Evolutionary conservation across 2,888 invertebrate species (phyloP).

Genomic region (Tubulanus polymorphus): DNA sequence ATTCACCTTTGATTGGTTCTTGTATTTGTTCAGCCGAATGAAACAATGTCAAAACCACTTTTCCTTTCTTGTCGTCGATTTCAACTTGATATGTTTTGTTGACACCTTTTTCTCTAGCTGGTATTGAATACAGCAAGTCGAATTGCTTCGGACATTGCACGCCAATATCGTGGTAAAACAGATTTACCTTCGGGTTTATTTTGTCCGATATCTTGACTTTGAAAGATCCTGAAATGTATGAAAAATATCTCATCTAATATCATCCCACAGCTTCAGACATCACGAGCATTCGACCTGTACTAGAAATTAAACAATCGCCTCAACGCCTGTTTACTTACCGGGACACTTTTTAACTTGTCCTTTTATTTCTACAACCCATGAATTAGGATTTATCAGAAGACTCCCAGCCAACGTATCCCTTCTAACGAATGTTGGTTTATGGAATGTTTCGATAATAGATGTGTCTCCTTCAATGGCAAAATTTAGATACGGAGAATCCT

Average conservation of each 20-base stretch:
- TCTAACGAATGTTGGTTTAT: neutral
- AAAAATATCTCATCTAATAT: neutral
- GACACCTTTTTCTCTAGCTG: neutral
- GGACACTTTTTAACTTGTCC: neutral
- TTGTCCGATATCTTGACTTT: neutral
- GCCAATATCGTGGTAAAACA: neutral
- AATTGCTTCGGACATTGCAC: neutral
- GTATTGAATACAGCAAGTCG: neutral
- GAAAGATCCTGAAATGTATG: neutral
- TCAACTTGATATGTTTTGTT: neutral
- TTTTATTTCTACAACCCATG: neutral
- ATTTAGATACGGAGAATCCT: neutral
- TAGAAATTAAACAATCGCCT: too few relatives aligned
- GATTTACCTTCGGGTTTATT: neutral
- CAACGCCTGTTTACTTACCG: neutral
- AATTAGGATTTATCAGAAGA: neutral
- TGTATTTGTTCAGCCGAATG: neutral
- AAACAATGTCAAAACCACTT: neutral
- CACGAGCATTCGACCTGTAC: too few relatives aligned
- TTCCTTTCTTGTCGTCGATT: neutral
- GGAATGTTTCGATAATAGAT: neutral
- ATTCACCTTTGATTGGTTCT: neutral
- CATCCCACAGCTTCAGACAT: too few relatives aligned
- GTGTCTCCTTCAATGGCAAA: neutral
- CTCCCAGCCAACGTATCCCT: neutral